These are phyloP conservation scores for Tenodera sinensis DNA, from an alignment of 2,888 invertebrate genomes.

Conservation along the genomic window DNA sequence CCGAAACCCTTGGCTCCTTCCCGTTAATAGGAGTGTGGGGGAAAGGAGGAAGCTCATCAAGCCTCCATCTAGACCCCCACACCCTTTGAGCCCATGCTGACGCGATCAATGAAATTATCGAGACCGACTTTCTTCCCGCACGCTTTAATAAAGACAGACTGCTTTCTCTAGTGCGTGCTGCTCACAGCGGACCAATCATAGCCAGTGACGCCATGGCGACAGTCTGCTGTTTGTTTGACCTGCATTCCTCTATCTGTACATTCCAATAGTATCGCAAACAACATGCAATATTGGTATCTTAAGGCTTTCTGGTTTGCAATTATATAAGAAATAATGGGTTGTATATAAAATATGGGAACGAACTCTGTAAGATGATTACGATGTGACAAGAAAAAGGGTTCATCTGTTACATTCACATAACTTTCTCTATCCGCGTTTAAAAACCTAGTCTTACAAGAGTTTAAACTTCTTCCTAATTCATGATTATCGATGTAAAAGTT, in stretches of 20 bases:
- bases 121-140: neutral
- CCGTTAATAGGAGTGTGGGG: neutral
- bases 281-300: too few relatives aligned
- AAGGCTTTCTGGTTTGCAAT: too few relatives aligned
- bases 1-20: neutral
- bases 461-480: too few relatives aligned
- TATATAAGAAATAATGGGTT: too few relatives aligned
- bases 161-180: neutral
- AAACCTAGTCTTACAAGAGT: too few relatives aligned
- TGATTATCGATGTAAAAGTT: too few relatives aligned
- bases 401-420: too few relatives aligned
- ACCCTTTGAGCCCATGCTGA: neutral
- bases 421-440: too few relatives aligned
- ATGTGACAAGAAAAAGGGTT: too few relatives aligned
- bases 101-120: conserved; percentile 12
- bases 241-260: neutral
- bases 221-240: neutral
- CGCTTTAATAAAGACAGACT: conserved; percentile 5
- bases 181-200: neutral
- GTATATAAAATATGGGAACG: too few relatives aligned
- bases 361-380: too few relatives aligned
- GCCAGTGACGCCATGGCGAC: neutral
- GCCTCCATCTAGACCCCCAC: neutral
- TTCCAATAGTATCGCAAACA: neutral
- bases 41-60: neutral